phyloP scores from a whole-genome alignment of 2,113 vertebrate genomes.

The Festucalex cinctus region DNA sequence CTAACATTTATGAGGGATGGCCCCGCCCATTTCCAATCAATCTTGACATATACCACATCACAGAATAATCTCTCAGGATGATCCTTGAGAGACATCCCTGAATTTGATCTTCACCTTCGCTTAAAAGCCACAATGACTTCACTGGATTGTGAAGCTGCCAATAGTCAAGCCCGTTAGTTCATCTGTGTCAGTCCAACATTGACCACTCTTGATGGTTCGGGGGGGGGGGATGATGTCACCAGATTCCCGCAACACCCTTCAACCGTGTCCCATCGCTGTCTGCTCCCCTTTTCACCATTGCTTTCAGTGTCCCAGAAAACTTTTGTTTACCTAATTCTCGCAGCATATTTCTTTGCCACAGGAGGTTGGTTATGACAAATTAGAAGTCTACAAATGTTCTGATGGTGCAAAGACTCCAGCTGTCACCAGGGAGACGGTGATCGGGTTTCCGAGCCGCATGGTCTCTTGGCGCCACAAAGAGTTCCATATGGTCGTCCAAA shows the following conservation, averaged over 20 bases:
- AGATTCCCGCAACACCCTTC: constrained; percentile 1
- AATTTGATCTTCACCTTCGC: background rate
- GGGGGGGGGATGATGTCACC: constrained; percentile 27
- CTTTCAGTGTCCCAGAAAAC: constrained; percentile 57
- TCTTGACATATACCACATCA: background rate
- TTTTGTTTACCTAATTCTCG: constrained; percentile 81
- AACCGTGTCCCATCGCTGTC: constrained; percentile 1
- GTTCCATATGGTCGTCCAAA: constrained; percentile 99
- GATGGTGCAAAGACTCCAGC: constrained; percentile 99
- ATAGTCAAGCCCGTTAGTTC: background rate
- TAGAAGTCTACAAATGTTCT: constrained; percentile 99
- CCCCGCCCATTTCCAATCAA: too few relatives aligned
- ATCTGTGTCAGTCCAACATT: background rate
- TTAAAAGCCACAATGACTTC: background rate
- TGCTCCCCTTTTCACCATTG: constrained; percentile 7
- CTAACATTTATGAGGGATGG: too few relatives aligned
- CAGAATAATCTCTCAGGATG: background rate
- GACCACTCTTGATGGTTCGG: background rate
- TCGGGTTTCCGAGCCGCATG: constrained; percentile 98
- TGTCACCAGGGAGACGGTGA: constrained; percentile 98
- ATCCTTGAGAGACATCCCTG: background rate
- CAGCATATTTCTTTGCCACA: constrained; percentile 99
- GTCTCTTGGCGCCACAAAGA: constrained; percentile 93
- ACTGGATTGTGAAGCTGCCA: background rate
- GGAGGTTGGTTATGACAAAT: constrained; percentile 99